These are phyloP conservation scores for Pholis gunnellus DNA, from an alignment of 2,113 vertebrate species.

Conservation along the genomic window DNA sequence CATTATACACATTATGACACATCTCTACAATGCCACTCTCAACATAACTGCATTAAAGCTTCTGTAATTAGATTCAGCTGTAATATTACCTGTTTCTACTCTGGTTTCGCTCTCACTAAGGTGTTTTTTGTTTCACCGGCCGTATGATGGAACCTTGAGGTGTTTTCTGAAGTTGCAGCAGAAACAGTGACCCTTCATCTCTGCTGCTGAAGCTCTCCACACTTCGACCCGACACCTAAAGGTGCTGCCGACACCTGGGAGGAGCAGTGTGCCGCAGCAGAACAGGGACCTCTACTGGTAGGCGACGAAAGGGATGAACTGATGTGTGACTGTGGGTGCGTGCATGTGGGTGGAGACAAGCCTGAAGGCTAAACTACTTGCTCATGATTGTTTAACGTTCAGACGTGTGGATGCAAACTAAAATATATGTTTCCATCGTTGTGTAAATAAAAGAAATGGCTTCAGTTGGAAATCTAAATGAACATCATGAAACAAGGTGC, in stretches of 20 bases:
- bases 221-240: conserved; percentile 14
- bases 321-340: neutral
- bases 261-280: conserved; percentile 34
- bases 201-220: neutral
- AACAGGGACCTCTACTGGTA: conserved; percentile 76
- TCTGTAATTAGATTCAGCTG: neutral
- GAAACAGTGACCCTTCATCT: neutral
- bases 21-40: neutral
- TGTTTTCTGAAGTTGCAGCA: conserved; percentile 10
- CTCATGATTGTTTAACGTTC: neutral
- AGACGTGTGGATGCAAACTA: neutral
- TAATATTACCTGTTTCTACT: neutral
- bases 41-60: neutral
- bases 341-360: no score
- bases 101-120: neutral
- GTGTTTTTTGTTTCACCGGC: neutral
- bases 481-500: no score
- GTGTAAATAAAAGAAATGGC: neutral
- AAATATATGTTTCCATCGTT: neutral
- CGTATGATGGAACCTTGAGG: neutral
- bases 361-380: neutral
- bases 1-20: neutral
- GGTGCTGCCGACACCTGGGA: conserved; percentile 22
- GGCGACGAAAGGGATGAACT: neutral
- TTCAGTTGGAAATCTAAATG: neutral